phyloP scores from a whole-genome alignment of 2,113 vertebrate genomes.

The Boleophthalmus pectinirostris region DNA sequence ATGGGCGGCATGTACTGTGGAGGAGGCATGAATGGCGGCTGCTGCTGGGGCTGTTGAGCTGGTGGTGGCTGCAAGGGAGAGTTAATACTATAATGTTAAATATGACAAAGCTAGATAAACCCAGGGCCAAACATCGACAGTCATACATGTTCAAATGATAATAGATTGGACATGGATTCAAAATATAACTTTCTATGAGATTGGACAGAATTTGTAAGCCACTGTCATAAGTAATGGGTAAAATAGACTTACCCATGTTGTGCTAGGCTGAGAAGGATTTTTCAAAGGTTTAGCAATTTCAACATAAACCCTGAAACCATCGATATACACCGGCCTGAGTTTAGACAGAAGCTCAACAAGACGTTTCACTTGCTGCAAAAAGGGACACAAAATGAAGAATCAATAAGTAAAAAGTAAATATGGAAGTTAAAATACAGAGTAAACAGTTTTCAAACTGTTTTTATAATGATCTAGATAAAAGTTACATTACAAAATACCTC shows the following conservation, averaged over 20 bases:
- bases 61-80: not conserved
- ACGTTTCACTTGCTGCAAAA: slow-evolving; percentile 87
- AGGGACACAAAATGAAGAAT: not conserved
- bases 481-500: not conserved
- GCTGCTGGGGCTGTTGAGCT: slow-evolving; percentile 27
- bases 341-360: slow-evolving; percentile 92
- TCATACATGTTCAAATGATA: not conserved
- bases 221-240: no score
- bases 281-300: slow-evolving; percentile 88
- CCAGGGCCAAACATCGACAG: not conserved
- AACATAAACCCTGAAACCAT: slow-evolving; percentile 89
- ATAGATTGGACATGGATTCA: no score
- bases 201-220: no score
- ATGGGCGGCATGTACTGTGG: slow-evolving; percentile 52
- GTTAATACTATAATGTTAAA: not conserved
- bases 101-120: not conserved
- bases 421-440: not conserved
- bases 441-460: not conserved
- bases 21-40: slow-evolving; percentile 50
- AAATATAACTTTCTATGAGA: not conserved
- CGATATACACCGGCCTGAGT: slow-evolving; percentile 89
- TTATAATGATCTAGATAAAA: not conserved
- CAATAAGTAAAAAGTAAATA: not conserved
- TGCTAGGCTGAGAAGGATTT: slow-evolving; percentile 68
- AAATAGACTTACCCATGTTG: slow-evolving; percentile 59